A percentile compares a stretch with the other conserved stretches of the same genome.
phyloP scores from a whole-genome alignment of 2,888 invertebrate species.

The Ceramica pisi region DNA sequence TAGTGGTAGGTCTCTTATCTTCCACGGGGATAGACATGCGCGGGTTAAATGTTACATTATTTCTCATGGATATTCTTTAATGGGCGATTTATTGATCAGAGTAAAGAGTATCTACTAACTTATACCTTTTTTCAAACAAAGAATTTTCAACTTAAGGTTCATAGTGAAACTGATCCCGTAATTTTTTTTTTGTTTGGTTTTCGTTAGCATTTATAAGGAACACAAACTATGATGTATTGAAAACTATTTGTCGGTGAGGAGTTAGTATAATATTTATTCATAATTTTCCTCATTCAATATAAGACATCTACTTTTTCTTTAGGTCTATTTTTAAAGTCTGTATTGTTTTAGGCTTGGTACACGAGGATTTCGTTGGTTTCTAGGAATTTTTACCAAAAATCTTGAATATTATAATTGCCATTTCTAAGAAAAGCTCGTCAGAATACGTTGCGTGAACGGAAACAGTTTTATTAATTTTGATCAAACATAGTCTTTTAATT shows the following conservation, averaged over 20 bases:
- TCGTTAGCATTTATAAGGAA: neutral
- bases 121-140: too few species aligned
- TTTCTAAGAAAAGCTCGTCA: conserved; percentile 5
- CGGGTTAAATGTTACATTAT: neutral
- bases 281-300: conserved; percentile 6
- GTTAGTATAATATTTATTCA: conserved; percentile 9
- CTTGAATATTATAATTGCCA: conserved; percentile 12
- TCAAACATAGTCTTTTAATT: conserved; percentile 34
- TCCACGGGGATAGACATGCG: neutral
- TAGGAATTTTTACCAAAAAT: neutral
- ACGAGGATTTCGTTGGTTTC: neutral
- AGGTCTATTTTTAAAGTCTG: conserved; percentile 6
- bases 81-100: too few species aligned
- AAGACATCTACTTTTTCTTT: neutral
- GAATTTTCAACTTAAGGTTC: too few species aligned
- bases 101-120: too few species aligned
- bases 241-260: neutral
- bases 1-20: conserved; percentile 19
- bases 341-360: conserved; percentile 24
- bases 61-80: neutral
- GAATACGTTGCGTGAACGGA: neutral
- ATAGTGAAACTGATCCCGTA: neutral
- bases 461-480: conserved; percentile 18
- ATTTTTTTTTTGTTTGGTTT: neutral
- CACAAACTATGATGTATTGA: neutral